These are phyloP conservation scores for Cyclopterus lumpus DNA, from an alignment of 2,797 vertebrate genomes.

Conservation along the genomic window DNA sequence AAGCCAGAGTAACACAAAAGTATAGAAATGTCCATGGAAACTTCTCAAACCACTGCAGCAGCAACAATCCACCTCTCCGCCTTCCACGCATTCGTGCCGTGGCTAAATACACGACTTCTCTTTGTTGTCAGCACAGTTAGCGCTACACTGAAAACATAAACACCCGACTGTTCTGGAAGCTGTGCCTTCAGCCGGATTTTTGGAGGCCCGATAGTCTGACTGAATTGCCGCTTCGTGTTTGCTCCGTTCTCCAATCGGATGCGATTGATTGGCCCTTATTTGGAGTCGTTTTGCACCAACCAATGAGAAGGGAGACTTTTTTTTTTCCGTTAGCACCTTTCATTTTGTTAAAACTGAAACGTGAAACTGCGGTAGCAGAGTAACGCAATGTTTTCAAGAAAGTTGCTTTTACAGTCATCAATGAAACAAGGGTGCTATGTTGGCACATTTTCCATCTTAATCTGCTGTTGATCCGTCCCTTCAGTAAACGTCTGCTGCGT, in stretches of 20 bases:
- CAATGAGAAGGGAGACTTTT: background rate
- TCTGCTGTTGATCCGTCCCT: background rate
- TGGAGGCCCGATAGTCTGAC: background rate
- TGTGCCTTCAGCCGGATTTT: background rate
- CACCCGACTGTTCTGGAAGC: background rate
- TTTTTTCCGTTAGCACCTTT: background rate
- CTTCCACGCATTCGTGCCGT: background rate
- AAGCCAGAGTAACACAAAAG: background rate
- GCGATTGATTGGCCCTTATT: background rate
- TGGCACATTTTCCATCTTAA: background rate
- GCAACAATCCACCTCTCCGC: constrained; percentile 7
- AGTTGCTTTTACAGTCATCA: too few relatives aligned
- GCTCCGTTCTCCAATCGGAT: background rate
- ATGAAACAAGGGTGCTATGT: constrained; percentile 1
- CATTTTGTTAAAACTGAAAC: background rate
- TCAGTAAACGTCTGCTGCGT: background rate
- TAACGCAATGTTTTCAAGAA: background rate
- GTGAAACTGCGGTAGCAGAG: background rate
- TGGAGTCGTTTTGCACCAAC: background rate
- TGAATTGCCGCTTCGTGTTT: background rate
- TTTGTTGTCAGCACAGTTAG: background rate
- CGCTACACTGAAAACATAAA: background rate
- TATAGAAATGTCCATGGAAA: constrained; percentile 13
- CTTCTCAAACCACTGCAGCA: constrained; percentile 1
- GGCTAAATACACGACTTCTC: background rate